These are phyloP conservation scores for Drosophila vallismaia DNA, from an alignment of 2,888 invertebrate genomes.

Conservation along the genomic window DNA sequence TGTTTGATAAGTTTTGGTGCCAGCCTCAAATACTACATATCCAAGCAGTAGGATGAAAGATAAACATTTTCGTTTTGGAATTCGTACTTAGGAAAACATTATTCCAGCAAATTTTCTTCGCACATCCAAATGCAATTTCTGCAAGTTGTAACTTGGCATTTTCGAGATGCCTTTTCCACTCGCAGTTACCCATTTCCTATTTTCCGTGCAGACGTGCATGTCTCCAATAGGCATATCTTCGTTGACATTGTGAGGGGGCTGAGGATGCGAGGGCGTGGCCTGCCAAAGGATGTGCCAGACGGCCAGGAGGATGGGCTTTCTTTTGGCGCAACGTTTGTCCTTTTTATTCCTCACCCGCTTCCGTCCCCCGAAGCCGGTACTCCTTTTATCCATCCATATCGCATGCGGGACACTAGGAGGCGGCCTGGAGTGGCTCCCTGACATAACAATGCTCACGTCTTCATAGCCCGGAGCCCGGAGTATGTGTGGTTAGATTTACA, in stretches of 20 bases:
- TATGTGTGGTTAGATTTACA: conserved; percentile 33
- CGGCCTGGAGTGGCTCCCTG: conserved; percentile 27
- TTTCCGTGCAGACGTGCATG: conserved; percentile 15
- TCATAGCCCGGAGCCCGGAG: conserved; percentile 1
- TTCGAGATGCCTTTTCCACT: conserved; percentile 24
- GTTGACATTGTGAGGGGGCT: conserved; percentile 16
- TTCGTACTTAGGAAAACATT: conserved; percentile 9
- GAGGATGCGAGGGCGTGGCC: neutral
- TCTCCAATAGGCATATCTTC: conserved; percentile 25
- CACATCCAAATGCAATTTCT: conserved; percentile 35
- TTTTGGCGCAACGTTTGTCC: conserved; percentile 23
- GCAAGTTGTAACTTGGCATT: conserved; percentile 23
- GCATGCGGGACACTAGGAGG: conserved; percentile 4
- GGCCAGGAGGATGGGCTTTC: conserved; percentile 7
- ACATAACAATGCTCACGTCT: conserved; percentile 40
- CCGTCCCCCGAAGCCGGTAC: neutral
- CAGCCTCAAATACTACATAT: neutral
- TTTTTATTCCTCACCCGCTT: too few relatives aligned
- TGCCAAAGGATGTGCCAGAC: conserved; percentile 28
- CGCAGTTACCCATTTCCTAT: conserved; percentile 14
- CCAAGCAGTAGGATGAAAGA: neutral
- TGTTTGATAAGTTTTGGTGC: conserved; percentile 2
- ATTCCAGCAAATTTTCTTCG: conserved; percentile 25
- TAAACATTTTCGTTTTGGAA: conserved; percentile 6
- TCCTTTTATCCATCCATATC: conserved; percentile 31